Evolutionary conservation across 1,140 invertebrate species (phyloP), one percentile per base, ranked within the genome.

Genomic region (Drosophila orena): DNA sequence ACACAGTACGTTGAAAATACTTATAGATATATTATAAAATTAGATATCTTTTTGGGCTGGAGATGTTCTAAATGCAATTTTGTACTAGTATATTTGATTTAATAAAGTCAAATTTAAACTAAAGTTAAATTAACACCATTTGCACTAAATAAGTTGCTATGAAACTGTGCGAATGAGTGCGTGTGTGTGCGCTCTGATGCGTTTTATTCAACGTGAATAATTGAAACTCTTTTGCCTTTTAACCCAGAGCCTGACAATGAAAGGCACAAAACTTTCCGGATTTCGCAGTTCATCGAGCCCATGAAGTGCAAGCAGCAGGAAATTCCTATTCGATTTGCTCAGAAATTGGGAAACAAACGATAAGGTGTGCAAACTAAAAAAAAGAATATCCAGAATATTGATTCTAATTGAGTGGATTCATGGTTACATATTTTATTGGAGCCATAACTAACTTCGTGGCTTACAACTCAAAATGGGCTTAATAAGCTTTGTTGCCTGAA

Each of bases 171-270:
- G 12, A 44, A 17, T 43, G 40, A 7, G 22, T 43, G 37, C 47
- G 42, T 61, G 35, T 77, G 46, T 57, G 20, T 62, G 34, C 42
- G 37, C 77, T 68, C 24, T 35, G 44, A 50, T 85, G 81, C 81
- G 85, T 77, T 86, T 85, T 80, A 74, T 77, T 81, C 71, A 81
- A 77, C 55, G 59, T 86, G 76, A 81, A 88, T 86, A 88, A 86
- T 79, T 86, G 50, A 81, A 81, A 59, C 35, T 43, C 47, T 61
- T 61, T 69, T 61, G 58, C 43, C 42, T 22, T 38, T 30, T 20
- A n/a, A 46, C 35, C 17, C 17, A 7, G 10, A 20, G 61, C 34
- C 62, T 66, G 62, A 8, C 43, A 38, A 24, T 66, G 62, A 64
- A 42, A 17, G 43, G n/a, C 27, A 20, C 1, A 17, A 30, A 64